Evolutionary conservation across 2,797 vertebrate genomes (phyloP).

Genomic region (Cyprinodon diabolis): DNA sequence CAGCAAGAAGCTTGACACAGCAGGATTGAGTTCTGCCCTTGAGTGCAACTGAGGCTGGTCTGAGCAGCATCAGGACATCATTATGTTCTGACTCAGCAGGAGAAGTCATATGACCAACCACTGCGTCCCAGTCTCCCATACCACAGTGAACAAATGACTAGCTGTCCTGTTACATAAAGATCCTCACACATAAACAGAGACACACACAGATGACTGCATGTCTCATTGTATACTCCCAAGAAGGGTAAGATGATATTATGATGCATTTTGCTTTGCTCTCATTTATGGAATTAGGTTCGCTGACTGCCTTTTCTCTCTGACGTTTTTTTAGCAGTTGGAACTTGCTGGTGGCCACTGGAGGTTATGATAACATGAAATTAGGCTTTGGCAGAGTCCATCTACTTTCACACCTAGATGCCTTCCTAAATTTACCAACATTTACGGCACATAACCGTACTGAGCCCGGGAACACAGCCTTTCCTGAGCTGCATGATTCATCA

Average conservation of each 20-base stretch:
- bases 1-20: constrained; percentile 37
- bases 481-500: not conserved
- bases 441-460: not conserved
- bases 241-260: constrained; percentile 20
- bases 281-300: not conserved
- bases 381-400: constrained; percentile 2
- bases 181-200: constrained; percentile 11
- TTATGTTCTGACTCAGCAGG: constrained; percentile 62
- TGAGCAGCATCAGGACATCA: constrained; percentile 45
- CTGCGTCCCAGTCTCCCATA: constrained; percentile 40
- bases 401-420: not conserved
- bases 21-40: constrained; percentile 21
- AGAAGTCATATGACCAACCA: constrained; percentile 57
- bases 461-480: not conserved
- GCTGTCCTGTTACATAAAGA: constrained; percentile 19
- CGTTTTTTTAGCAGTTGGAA: constrained; percentile 2
- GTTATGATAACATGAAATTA: constrained; percentile 5
- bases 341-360: not conserved
- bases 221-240: constrained; percentile 37
- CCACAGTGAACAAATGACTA: constrained; percentile 47
- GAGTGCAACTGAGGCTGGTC: constrained; percentile 43
- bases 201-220: constrained; percentile 14
- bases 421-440: constrained; percentile 6
- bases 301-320: constrained; percentile 4
- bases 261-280: constrained; percentile 24